These are phyloP conservation scores for Heliconius cydno DNA, from an alignment of 2,888 invertebrate genomes.

Conservation along the genomic window DNA sequence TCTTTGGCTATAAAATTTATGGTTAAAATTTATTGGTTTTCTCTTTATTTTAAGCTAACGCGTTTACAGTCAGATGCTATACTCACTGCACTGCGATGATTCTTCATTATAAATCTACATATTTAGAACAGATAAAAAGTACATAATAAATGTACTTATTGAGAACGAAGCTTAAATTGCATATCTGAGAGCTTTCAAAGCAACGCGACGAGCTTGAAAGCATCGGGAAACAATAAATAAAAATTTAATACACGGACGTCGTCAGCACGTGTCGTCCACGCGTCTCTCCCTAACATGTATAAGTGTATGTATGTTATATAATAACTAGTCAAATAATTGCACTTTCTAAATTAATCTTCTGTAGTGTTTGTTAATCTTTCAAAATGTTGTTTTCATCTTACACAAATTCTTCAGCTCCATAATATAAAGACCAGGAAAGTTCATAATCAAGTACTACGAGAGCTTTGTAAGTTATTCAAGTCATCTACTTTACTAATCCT, in stretches of 20 bases:
- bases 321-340: conserved; percentile 74
- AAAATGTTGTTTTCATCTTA: too few relatives aligned
- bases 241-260: conserved; percentile 27
- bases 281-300: conserved; percentile 52
- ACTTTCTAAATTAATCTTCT: conserved; percentile 59
- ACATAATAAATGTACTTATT: neutral
- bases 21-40: too few relatives aligned
- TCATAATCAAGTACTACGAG: neutral
- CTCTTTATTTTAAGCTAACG: too few relatives aligned
- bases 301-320: conserved; percentile 44
- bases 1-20: too few relatives aligned
- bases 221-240: conserved; percentile 34
- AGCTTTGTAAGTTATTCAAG: neutral
- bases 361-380: conserved; percentile 57
- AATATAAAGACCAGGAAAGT: neutral
- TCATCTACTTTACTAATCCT: neutral
- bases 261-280: conserved; percentile 51
- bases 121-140: neutral
- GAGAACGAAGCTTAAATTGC: neutral
- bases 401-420: too few relatives aligned
- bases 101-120: neutral
- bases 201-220: conserved; percentile 7
- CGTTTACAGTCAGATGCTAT: too few relatives aligned
- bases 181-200: conserved; percentile 21
- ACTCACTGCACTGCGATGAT: too few relatives aligned